Evolutionary conservation across 1,140 invertebrate species (phyloP).

Genomic region (Drosophila subobscura): DNA sequence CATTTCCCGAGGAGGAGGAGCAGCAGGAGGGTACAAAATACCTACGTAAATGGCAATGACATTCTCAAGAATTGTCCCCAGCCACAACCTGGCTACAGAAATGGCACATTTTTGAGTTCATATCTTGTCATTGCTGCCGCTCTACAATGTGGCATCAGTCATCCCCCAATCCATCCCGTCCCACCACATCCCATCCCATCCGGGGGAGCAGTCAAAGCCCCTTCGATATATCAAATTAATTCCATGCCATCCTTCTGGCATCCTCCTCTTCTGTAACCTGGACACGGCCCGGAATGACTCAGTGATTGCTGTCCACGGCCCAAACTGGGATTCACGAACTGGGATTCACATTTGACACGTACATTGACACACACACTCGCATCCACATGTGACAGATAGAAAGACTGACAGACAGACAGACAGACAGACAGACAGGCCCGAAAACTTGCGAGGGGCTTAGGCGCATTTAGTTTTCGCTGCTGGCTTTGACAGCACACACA

Average conservation of each 20-base stretch:
- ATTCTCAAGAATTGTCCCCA: constrained; percentile 17
- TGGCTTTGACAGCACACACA: constrained; percentile 35
- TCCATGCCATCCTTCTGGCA: constrained; percentile 1
- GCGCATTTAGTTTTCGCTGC: constrained; percentile 38
- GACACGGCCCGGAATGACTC: background rate
- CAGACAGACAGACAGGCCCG: constrained; percentile 2
- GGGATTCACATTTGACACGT: constrained; percentile 50
- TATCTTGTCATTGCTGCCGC: constrained; percentile 16
- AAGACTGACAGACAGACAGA: no score
- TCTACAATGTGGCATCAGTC: constrained; percentile 33
- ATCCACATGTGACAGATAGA: constrained; percentile 38
- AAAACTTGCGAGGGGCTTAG: constrained; percentile 44
- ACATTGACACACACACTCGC: background rate
- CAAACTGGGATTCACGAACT: constrained; percentile 12
- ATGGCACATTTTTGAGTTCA: constrained; percentile 38
- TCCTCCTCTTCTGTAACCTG: constrained; percentile 12
- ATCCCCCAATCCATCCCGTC: constrained; percentile 2
- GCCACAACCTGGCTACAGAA: constrained; percentile 1
- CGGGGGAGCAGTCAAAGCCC: constrained; percentile 36
- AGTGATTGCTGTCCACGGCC: constrained; percentile 31
- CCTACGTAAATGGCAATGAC: constrained; percentile 43
- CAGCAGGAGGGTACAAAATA: background rate
- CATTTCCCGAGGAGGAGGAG: constrained; percentile 28
- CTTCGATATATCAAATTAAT: constrained; percentile 35
- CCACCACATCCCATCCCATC: background rate